Base-by-base conservation (phyloP, 2,888 invertebrate species). In the Formica aserva region DNA sequence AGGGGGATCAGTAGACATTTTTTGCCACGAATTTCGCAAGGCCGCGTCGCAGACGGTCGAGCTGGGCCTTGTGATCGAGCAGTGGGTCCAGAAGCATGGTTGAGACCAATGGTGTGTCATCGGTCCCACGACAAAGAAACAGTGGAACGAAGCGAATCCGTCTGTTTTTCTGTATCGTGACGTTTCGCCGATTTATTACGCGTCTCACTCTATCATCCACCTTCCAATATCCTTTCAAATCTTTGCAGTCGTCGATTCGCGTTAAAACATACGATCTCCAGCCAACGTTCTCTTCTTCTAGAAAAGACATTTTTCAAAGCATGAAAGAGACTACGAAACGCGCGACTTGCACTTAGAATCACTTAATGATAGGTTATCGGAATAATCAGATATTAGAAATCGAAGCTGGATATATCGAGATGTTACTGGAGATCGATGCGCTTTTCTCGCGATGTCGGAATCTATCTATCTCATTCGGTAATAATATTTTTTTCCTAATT, bases 1-100 rank as follows among this genome's bases (percentile, higher is more conserved):
- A 82, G 74, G 83, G 90, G 85, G 86, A 86, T 69, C 76, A 77
- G 85, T 81, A 82, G 87, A 88, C 82, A 69, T 86, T 91, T 92
- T 92, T 92, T 92, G 91, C 85, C 81, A 86, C 75, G 88, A 78
- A 89, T 87, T 85, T 87, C 84, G 89, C 91, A 91, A 92, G 90
- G 90, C 87, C 89, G 88, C 86, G 86, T 86, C 88, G 89, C 83
- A 90, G 91, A 88, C 91, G 84, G 88, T 88, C 86, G 85, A 87
- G 69, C 85, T 84, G 85, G 87, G 86, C 88, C 87, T 85, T 86
- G 84, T 88, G 89, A 85, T 89, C 89, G 88, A 90, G 90, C 84
- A 75, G 82, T 81, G 85, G 87, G 60, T 76, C 85, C 87, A 75
- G 84, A 62, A 81, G 52, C 84, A 62, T 41, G 66, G 74, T 87